Conservation (phyloP, 2,113 vertebrate species). For the Hippocampus comes region DNA sequence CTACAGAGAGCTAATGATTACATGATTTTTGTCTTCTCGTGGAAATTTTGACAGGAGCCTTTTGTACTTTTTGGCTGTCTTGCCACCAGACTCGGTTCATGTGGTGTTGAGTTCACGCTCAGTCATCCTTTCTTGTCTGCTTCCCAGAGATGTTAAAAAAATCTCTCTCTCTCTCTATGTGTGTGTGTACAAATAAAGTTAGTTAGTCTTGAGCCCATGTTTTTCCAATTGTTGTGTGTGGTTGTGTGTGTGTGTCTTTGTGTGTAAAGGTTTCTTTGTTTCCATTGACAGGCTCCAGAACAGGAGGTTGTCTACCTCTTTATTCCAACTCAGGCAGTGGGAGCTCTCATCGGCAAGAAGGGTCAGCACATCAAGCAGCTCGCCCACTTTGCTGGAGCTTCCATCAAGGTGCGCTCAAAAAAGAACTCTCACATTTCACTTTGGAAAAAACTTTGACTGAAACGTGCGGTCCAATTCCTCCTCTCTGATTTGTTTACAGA, state of each 20-base stretch:
- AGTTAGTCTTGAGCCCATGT: too few species aligned
- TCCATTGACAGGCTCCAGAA: slow-evolving; percentile 75
- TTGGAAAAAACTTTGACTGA: not conserved
- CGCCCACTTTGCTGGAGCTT: slow-evolving; percentile 89
- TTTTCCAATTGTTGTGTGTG: too few species aligned
- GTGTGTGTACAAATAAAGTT: not conserved
- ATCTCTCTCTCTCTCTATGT: not conserved
- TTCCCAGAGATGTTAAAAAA: not conserved
- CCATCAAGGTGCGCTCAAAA: slow-evolving; percentile 83
- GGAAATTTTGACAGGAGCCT: not conserved
- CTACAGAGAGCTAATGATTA: not conserved
- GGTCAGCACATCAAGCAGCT: slow-evolving; percentile 95
- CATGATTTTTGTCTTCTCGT: not conserved
- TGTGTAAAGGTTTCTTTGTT: not conserved
- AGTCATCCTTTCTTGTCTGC: slow-evolving; percentile 1
- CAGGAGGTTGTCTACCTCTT: slow-evolving; percentile 94
- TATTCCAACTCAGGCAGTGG: slow-evolving; percentile 93
- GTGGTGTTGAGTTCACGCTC: not conserved
- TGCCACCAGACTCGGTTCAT: not conserved
- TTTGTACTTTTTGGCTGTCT: not conserved
- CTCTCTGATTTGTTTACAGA: slow-evolving; percentile 68
- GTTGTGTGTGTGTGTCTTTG: not conserved
- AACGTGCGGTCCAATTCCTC: not conserved
- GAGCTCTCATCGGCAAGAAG: slow-evolving; percentile 94
- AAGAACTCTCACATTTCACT: too few species aligned